These are phyloP conservation scores for Microtus pennsylvanicus DNA, from an alignment of 2,113 vertebrate species.

Conservation along the genomic window DNA sequence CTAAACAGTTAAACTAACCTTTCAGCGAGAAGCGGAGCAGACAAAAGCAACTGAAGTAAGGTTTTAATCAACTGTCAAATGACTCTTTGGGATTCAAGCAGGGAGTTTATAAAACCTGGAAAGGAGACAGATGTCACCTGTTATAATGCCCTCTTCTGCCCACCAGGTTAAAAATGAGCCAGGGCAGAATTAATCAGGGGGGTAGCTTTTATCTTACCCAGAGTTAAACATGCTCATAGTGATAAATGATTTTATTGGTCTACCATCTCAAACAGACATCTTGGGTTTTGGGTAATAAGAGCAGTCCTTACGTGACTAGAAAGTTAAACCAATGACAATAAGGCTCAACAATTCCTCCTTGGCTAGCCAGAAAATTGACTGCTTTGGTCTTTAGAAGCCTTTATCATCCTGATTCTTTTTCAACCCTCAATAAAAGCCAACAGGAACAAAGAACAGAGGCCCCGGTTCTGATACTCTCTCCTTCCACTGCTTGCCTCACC, in stretches of 20 bases:
- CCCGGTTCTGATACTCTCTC: not conserved
- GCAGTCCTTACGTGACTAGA: not conserved
- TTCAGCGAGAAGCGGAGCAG: not conserved
- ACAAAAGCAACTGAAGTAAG: not conserved
- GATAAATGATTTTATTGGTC: not conserved
- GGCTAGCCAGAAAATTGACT: not conserved
- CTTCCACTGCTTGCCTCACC: not conserved
- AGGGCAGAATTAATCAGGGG: not conserved
- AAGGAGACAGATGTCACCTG: not conserved
- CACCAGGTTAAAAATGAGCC: not conserved
- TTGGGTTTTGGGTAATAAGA: not conserved
- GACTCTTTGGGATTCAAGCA: too few species aligned
- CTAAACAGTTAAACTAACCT: slow-evolving; percentile 20
- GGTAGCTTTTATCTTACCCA: not conserved
- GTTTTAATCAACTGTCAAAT: slow-evolving; percentile 16
- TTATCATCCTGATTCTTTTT: not conserved
- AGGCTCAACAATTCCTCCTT: not conserved
- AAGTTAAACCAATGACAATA: not conserved
- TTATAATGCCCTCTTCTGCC: not conserved
- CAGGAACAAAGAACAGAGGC: not conserved
- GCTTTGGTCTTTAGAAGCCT: not conserved
- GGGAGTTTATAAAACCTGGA: not conserved
- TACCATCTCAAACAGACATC: not conserved
- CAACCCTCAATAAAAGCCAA: not conserved
- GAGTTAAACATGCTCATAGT: not conserved